Evolutionary conservation across 1,140 invertebrate genomes (phyloP), one percentile per base, ranked within the genome.

Genomic region (Plectrocnemia conspersa): DNA sequence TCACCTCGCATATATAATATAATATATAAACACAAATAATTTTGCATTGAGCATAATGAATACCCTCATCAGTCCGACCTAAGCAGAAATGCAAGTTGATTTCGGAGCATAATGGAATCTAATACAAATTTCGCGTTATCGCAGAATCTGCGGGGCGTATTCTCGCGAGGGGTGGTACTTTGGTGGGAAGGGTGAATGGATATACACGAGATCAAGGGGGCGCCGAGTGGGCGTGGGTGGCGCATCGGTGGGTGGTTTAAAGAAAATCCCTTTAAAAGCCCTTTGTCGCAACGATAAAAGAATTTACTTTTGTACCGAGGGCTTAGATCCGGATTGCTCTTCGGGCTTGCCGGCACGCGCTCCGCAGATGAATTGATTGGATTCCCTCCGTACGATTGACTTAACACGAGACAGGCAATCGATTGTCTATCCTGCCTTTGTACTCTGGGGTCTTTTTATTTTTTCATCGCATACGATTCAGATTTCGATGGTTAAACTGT

Each of bases 221-320:
- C 5, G 18, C 18, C 10, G 35, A 16, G 18, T 44, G 5, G 7
- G 18, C 41, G 18, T 15, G 38, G 27, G 27, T 9, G 22, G 38
- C 6, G 50, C 5, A 24, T 21, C n/a, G 38, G 22, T 22, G 13
- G 54, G 23, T 15, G 59, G 27, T 57, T 60, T 56, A 54, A 61
- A 57, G 54, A 58, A 61, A 61, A 58, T 52, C 59, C 59, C 54
- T 61, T 61, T 61, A 61, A 61, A 52, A 46, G 50, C 56, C 32
- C 55, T 61, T 61, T 61, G 55, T 61, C 54, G 59, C 52, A 42
- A 47, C 55, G 54, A 61, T 61, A 61, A 61, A 61, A 61, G 59
- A 61, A 61, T 54, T 61, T 57, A 54, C 59, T 53, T 40, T 60
- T 53, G 40, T 40, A 21, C 52, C 40, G 33, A 50, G 47, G 47